These are phyloP conservation scores for Arothron firmamentum DNA, from an alignment of 2,113 vertebrate species.

Conservation along the genomic window DNA sequence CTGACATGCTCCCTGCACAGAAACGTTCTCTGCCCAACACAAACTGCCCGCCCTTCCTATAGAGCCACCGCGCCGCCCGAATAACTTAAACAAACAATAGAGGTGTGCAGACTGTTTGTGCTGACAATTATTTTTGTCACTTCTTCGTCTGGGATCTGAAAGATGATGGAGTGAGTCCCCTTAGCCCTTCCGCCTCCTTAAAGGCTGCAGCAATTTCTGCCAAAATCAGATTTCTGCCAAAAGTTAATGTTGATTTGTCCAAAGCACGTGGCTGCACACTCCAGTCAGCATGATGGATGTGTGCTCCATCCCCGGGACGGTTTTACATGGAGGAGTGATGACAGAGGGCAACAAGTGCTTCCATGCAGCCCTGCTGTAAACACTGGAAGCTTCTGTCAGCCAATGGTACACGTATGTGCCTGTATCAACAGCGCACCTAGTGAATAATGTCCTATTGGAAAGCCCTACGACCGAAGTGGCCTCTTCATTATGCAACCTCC, in stretches of 20 bases:
- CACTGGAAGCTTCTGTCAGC: slow-evolving; percentile 41
- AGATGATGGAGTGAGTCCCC: not conserved
- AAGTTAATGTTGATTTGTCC: not conserved
- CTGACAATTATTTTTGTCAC: slow-evolving; percentile 1
- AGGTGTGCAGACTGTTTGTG: not conserved
- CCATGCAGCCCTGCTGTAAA: slow-evolving; percentile 41
- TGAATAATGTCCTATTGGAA: slow-evolving; percentile 17
- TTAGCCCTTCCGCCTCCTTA: not conserved
- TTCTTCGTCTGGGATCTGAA: not conserved
- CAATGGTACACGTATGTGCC: slow-evolving; percentile 20
- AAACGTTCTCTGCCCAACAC: slow-evolving; percentile 43
- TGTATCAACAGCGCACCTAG: slow-evolving; percentile 11
- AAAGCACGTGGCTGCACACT: not conserved
- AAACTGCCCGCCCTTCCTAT: slow-evolving; percentile 56
- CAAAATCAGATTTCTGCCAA: not conserved
- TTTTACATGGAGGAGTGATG: slow-evolving; percentile 7
- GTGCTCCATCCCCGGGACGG: no score
- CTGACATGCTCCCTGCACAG: slow-evolving; percentile 54
- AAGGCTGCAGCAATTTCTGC: not conserved
- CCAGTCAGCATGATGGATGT: no score
- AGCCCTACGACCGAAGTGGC: slow-evolving; percentile 19
- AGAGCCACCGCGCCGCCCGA: slow-evolving; percentile 25
- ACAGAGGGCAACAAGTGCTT: not conserved
- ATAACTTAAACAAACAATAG: slow-evolving; percentile 27
- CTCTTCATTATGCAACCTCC: slow-evolving; percentile 52